Evolutionary conservation across 2,888 invertebrate genomes (phyloP).

Genomic region (Coenonympha glycerion): DNA sequence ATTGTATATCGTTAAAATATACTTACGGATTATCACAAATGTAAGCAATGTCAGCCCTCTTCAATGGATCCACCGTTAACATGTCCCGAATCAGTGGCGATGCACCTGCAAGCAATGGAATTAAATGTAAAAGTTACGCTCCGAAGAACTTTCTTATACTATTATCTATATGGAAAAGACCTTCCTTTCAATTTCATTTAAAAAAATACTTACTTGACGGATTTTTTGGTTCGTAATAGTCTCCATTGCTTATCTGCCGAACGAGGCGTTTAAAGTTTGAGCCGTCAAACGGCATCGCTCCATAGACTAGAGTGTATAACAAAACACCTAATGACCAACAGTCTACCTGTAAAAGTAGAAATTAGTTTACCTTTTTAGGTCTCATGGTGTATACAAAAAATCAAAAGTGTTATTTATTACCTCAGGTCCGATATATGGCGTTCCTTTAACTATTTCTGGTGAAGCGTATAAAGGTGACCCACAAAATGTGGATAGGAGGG

Average conservation of each 20-base stretch:
- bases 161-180: no score
- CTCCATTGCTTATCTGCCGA: conserved; percentile 96
- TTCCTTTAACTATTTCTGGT: conserved; percentile 97
- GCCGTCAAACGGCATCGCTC: conserved; percentile 99
- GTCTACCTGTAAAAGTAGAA: conserved; percentile 69
- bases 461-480: conserved; percentile 98
- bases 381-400: no score
- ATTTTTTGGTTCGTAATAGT: conserved; percentile 96
- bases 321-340: conserved; percentile 97
- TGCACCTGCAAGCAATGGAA: conserved; percentile 79
- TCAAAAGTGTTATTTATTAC: no score
- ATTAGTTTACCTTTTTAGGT: neutral
- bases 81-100: conserved; percentile 95
- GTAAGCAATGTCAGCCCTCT: conserved; percentile 93
- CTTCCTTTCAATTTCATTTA: no score
- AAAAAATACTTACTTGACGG: conserved; percentile 88
- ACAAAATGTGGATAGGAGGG: conserved; percentile 93
- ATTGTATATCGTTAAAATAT: neutral
- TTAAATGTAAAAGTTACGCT: neutral
- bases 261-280: conserved; percentile 98
- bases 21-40: conserved; percentile 93
- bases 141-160: no score
- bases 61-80: conserved; percentile 92
- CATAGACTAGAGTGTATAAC: conserved; percentile 97
- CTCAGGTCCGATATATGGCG: conserved; percentile 97